Evolutionary conservation across 2,113 vertebrate species (phyloP).

Genomic region (Colius striatus): DNA sequence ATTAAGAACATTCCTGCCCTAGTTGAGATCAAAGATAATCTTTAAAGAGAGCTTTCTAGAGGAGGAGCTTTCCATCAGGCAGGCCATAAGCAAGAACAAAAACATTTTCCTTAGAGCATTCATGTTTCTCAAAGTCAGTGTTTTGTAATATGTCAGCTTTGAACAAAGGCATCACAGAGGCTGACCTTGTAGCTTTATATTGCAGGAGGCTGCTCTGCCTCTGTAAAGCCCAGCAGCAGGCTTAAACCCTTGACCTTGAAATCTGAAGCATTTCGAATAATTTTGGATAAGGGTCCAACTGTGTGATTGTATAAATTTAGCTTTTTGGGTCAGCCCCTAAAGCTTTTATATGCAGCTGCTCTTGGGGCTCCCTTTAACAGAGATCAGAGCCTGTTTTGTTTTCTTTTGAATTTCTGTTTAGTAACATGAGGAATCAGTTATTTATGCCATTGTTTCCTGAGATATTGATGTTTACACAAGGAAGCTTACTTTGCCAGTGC

Average conservation of each 20-base stretch:
- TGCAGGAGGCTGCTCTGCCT: background rate
- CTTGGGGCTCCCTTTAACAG: background rate
- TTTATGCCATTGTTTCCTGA: constrained; percentile 25
- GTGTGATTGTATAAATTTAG: background rate
- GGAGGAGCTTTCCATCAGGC: background rate
- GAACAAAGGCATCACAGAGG: background rate
- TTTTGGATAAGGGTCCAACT: background rate
- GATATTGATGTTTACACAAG: background rate
- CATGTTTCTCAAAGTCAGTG: background rate
- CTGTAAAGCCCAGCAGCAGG: background rate
- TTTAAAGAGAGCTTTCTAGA: background rate
- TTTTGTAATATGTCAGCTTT: background rate
- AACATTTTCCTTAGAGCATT: background rate
- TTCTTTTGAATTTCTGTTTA: background rate
- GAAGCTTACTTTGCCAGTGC: background rate
- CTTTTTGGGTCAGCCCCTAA: background rate
- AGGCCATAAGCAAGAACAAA: fast-evolving
- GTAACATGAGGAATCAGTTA: background rate
- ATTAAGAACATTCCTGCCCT: background rate
- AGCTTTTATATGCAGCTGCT: background rate
- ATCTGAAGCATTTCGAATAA: background rate
- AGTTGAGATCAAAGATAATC: background rate
- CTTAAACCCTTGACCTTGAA: background rate
- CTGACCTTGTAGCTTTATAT: background rate
- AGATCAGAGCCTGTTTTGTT: background rate